Evolutionary conservation across 2,888 invertebrate genomes (phyloP).

Genomic region (Cabera pusaria): DNA sequence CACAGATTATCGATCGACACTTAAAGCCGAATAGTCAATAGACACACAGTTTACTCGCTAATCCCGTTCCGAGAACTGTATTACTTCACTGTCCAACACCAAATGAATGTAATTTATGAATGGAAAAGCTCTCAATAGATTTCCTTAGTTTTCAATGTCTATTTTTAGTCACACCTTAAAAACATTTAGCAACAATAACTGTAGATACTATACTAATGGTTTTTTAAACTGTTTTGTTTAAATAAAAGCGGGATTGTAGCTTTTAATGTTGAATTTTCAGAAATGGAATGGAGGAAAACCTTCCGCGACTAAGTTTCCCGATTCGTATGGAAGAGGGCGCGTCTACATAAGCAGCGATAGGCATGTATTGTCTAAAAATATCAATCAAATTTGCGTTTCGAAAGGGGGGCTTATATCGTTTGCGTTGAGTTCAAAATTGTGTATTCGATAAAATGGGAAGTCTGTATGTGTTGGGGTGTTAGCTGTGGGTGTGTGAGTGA

Average conservation of each 20-base stretch:
- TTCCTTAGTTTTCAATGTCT: constrained; percentile 57
- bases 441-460: constrained; percentile 22
- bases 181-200: constrained; percentile 28
- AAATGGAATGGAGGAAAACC: constrained; percentile 71
- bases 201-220: constrained; percentile 42
- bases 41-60: constrained; percentile 42
- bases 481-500: constrained; percentile 53
- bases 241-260: constrained; percentile 42
- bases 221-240: constrained; percentile 36
- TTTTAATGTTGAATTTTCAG: constrained; percentile 60
- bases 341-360: constrained; percentile 62
- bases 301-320: constrained; percentile 67
- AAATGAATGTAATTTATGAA: constrained; percentile 77
- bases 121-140: constrained; percentile 61
- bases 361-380: constrained; percentile 79
- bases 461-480: constrained; percentile 46
- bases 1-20: constrained; percentile 33
- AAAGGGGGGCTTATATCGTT: constrained; percentile 30
- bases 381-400: constrained; percentile 31
- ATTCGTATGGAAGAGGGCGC: constrained; percentile 80
- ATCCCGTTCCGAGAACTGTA: constrained; percentile 45
- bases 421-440: constrained; percentile 32
- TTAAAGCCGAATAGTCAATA: constrained; percentile 20
- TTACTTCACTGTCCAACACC: constrained; percentile 62
- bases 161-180: constrained; percentile 60